Percentiles rank a stretch among this genome's conserved stretches.
These are phyloP conservation scores for Cathartes aura DNA, from an alignment of 2,113 vertebrate species.

Conservation along the genomic window DNA sequence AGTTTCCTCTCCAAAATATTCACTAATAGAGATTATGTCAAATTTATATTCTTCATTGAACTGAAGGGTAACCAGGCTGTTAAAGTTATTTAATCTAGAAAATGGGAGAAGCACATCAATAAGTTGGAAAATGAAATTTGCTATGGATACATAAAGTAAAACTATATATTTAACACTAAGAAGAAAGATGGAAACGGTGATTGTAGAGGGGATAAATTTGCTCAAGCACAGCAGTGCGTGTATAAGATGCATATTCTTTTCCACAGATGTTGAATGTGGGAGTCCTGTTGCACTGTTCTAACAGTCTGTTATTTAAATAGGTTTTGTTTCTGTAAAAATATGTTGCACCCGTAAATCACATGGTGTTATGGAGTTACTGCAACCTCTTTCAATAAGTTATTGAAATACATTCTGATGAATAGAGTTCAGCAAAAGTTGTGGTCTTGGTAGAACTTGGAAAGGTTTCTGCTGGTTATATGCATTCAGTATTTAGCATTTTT, in stretches of 20 bases:
- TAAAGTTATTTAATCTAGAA: not conserved
- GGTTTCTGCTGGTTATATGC: not conserved
- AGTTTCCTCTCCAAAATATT: not conserved
- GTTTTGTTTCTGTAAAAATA: not conserved
- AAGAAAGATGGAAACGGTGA: not conserved
- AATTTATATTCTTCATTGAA: not conserved
- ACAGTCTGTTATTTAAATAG: not conserved
- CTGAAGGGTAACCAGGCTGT: not conserved
- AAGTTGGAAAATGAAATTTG: not conserved
- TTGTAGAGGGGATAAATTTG: not conserved
- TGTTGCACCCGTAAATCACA: not conserved
- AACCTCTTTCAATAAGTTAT: not conserved
- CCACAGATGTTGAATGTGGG: not conserved
- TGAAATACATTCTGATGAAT: not conserved
- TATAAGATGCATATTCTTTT: not conserved
- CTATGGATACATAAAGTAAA: not conserved
- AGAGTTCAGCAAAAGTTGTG: not conserved
- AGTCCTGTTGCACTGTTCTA: not conserved
- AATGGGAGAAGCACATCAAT: not conserved
- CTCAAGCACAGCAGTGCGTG: not conserved
- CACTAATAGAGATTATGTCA: not conserved
- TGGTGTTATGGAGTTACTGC: not conserved
- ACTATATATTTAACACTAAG: not conserved
- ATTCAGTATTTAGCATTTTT: not conserved
- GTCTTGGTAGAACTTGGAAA: not conserved